These are phyloP conservation scores for Penaeus vannamei DNA, from an alignment of 1,140 invertebrate species.

Conservation along the genomic window DNA sequence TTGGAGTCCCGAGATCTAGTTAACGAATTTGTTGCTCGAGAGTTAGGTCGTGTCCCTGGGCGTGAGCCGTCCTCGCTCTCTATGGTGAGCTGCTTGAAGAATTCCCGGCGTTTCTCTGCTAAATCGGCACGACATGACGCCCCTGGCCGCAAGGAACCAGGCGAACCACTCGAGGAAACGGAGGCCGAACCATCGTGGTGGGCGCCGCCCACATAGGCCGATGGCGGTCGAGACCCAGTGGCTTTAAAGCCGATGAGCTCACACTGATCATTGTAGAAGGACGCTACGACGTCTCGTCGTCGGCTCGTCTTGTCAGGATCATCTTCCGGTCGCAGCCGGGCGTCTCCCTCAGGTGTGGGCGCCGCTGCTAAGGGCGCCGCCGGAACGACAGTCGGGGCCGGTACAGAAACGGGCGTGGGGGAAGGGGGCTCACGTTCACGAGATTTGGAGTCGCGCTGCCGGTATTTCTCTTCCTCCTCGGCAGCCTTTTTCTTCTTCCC, in stretches of 20 bases:
- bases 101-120: slow-evolving; percentile 54
- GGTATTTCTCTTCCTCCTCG: slow-evolving; percentile 48
- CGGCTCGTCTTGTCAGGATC: slow-evolving; percentile 54
- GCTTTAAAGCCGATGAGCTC: slow-evolving; percentile 57
- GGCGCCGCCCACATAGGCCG: not conserved
- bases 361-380: slow-evolving; percentile 25
- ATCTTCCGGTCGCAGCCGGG: slow-evolving; percentile 47
- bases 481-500: slow-evolving; percentile 55
- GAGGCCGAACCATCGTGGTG: slow-evolving; percentile 1
- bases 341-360: slow-evolving; percentile 26
- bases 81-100: slow-evolving; percentile 53
- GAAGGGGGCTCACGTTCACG: not conserved
- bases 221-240: slow-evolving; percentile 60
- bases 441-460: not conserved
- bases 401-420: not conserved
- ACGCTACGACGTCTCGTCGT: slow-evolving; percentile 56
- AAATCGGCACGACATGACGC: slow-evolving; percentile 52
- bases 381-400: not conserved
- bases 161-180: slow-evolving; percentile 20
- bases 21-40: slow-evolving; percentile 8
- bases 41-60: slow-evolving; percentile 13
- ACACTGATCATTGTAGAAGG: slow-evolving; percentile 59
- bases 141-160: not conserved
- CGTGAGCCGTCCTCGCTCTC: slow-evolving; percentile 23
- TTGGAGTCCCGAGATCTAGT: slow-evolving; percentile 44